Percentiles rank a stretch among this genome's conserved stretches.
phyloP scores from a whole-genome alignment of 2,888 invertebrate genomes.

The Sinelater perroti region DNA sequence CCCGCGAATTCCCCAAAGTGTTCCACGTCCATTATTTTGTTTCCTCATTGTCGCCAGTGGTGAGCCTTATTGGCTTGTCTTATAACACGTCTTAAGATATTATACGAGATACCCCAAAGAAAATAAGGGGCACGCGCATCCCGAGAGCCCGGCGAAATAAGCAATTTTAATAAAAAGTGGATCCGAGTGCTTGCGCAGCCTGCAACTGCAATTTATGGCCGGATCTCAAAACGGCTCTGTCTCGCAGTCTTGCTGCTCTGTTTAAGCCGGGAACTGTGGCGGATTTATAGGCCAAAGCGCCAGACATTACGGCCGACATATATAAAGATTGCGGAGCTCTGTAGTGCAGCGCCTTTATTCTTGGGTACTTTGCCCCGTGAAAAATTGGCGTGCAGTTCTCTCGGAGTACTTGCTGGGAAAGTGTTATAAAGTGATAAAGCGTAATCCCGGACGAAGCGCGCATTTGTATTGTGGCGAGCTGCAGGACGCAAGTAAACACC shows the following conservation, averaged over 20 bases:
- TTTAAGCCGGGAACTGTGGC: slow-evolving; percentile 1
- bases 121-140: too few relatives aligned
- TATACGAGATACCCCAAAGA: too few relatives aligned
- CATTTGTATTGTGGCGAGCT: slow-evolving; percentile 20
- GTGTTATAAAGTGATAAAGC: slow-evolving; percentile 2
- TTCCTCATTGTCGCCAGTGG: too few relatives aligned
- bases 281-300: slow-evolving; percentile 13
- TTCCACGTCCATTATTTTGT: too few relatives aligned
- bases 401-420: neutral
- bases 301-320: slow-evolving; percentile 9
- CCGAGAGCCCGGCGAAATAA: slow-evolving; percentile 1
- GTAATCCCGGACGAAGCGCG: slow-evolving; percentile 11
- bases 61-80: too few relatives aligned
- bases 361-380: neutral
- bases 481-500: slow-evolving; percentile 5
- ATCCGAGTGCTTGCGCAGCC: neutral
- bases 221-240: slow-evolving; percentile 7
- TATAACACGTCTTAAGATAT: too few relatives aligned
- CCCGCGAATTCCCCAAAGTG: too few relatives aligned
- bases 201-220: slow-evolving; percentile 6
- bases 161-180: slow-evolving; percentile 8
- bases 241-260: slow-evolving; percentile 6
- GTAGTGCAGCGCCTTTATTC: neutral
- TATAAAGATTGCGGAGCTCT: slow-evolving; percentile 1
- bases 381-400: slow-evolving; percentile 6